Percentiles rank a stretch among this genome's conserved stretches.
Conservation (phyloP, 2,797 vertebrate species). For the Loris lydekkerianus region DNA sequence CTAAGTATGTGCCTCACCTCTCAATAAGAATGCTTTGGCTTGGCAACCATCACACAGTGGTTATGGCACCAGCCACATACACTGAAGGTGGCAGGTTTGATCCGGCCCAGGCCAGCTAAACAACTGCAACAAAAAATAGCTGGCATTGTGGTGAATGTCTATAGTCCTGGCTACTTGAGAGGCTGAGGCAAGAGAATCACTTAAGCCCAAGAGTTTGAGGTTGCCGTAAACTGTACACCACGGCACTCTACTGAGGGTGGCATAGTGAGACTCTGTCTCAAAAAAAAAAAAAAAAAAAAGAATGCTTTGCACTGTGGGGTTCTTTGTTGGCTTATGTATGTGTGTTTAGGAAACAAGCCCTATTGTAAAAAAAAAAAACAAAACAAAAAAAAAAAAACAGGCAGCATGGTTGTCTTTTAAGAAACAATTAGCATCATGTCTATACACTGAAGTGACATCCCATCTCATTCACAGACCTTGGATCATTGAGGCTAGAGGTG, state of each 20-base stretch:
- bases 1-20: not conserved
- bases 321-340: not conserved
- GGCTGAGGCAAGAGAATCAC: too few species aligned
- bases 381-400: not conserved
- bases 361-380: not conserved
- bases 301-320: not conserved
- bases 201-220: too few species aligned
- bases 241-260: too few species aligned
- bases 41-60: too few species aligned
- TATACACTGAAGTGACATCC: not conserved
- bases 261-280: too few species aligned
- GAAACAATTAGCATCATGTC: not conserved
- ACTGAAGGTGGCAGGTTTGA: too few species aligned
- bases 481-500: not conserved
- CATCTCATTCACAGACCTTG: not conserved
- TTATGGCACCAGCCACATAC: too few species aligned
- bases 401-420: not conserved
- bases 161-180: too few species aligned
- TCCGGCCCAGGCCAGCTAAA: too few species aligned
- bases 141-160: too few species aligned
- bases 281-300: not conserved
- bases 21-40: not conserved
- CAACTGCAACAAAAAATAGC: too few species aligned
- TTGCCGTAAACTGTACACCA: too few species aligned
- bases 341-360: conserved; percentile 7